These are phyloP conservation scores for Cotesia chilonis DNA, from an alignment of 1,140 invertebrate genomes.

Conservation along the genomic window DNA sequence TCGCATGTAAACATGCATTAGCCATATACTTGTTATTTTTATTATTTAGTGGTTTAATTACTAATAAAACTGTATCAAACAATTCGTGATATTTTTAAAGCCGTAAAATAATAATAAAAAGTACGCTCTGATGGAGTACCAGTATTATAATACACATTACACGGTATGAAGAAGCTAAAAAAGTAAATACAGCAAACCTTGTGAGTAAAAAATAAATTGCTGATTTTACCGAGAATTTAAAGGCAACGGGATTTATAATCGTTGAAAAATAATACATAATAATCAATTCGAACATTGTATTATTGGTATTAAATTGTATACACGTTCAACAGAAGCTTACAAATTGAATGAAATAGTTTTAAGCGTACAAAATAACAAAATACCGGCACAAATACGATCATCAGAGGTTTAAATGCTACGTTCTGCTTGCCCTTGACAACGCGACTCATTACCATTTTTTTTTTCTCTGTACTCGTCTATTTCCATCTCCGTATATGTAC, in stretches of 20 bases:
- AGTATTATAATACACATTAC: too few relatives aligned
- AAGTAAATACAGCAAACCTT: too few relatives aligned
- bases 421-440: constrained; percentile 60
- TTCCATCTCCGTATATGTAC: neutral
- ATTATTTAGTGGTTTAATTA: constrained; percentile 11
- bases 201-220: too few relatives aligned
- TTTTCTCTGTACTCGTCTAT: constrained; percentile 26
- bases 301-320: neutral
- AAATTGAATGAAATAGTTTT: constrained; percentile 22
- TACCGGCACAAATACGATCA: constrained; percentile 54
- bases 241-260: too few relatives aligned
- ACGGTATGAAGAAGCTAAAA: too few relatives aligned
- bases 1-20: constrained; percentile 15
- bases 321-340: neutral
- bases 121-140: too few relatives aligned
- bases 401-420: constrained; percentile 62
- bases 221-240: too few relatives aligned
- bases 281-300: neutral
- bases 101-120: constrained; percentile 13
- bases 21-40: constrained; percentile 10
- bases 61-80: constrained; percentile 12
- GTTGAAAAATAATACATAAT: too few relatives aligned
- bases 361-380: too few relatives aligned
- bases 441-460: constrained; percentile 56
- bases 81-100: neutral